phyloP scores from a whole-genome alignment of 2,797 vertebrate species.

The Schizothorax lantsangensis region DNA sequence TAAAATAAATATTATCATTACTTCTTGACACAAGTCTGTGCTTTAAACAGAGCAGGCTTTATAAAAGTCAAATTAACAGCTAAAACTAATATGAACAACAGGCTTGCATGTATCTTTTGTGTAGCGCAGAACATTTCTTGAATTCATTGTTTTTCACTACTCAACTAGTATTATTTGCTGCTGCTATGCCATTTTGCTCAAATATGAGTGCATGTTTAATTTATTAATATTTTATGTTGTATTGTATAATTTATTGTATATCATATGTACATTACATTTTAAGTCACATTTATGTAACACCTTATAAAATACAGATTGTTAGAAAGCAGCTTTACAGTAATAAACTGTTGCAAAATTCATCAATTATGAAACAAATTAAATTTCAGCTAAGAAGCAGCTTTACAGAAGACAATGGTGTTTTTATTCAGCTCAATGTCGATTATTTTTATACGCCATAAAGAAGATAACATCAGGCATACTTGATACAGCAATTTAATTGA shows the following conservation, averaged over 20 bases:
- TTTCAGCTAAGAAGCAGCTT: not conserved
- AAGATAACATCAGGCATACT: not conserved
- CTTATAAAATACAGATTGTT: not conserved
- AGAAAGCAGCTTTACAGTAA: not conserved
- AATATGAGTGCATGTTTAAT: not conserved
- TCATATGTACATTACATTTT: not conserved
- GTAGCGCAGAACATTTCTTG: not conserved
- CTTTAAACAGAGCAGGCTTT: not conserved
- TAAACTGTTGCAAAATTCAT: not conserved
- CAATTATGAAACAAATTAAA: not conserved
- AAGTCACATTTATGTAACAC: not conserved
- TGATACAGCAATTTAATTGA: not conserved
- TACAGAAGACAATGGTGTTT: not conserved
- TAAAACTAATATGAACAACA: not conserved
- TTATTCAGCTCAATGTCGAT: not conserved
- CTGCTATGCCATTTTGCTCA: not conserved
- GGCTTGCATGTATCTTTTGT: not conserved
- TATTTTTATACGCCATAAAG: not conserved
- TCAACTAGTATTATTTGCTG: not conserved
- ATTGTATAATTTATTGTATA: not conserved
- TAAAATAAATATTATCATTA: not conserved
- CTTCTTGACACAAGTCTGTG: not conserved
- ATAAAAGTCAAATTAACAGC: not conserved
- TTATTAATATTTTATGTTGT: no score
- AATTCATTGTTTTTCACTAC: not conserved